Base-by-base conservation (phyloP, 2,888 invertebrate species). In the Hirtodrosophila duncani region DNA sequence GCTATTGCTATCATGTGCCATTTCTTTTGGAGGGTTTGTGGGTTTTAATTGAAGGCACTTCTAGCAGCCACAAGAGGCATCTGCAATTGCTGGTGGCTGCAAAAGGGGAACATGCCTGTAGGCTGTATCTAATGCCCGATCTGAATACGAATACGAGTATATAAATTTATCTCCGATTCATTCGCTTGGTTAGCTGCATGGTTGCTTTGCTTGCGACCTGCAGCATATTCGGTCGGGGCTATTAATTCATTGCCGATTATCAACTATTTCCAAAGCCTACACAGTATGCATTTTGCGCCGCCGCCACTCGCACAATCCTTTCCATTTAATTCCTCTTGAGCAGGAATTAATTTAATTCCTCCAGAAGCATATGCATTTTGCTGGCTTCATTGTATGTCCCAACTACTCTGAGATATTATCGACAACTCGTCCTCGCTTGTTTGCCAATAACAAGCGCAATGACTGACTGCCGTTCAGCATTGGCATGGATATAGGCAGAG, bases 181-280 rank as follows among this genome's bases (percentile, higher is more conserved):
- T 23, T 46, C 21, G 10, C 7, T 43, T 20, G 13, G 42, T 20
- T 37, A 10, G 63, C 50, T 29, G 57, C 21, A 53, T 42, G 55
- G 49, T 55, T 56, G 51, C 44, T 55, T 52, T 68, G 59, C 39
- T 61, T 57, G 42, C 56, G 42, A 46, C 51, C 60, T 50, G 52
- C 52, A 60, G 49, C 63, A 64, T 68, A 78, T 78, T 68, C 71
- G 71, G 60, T 79, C 67, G n/a, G n/a, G n/a, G 79, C 77, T 62
- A 79, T 77, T 79, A 77, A 77, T 77, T 77, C 75, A 77, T 75
- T 75, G 75, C 71, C 75, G 63, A 77, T 75, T 79, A 75, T 75
- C 68, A 50, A 37, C 59, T 67, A 62, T 59, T 58, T 64, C 64
- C 71, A 64, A 68, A 66, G 56, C 69, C 53, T 69, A 77, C 67